phyloP scores from a whole-genome alignment of 2,888 invertebrate species.

The Eurytoma californica region DNA sequence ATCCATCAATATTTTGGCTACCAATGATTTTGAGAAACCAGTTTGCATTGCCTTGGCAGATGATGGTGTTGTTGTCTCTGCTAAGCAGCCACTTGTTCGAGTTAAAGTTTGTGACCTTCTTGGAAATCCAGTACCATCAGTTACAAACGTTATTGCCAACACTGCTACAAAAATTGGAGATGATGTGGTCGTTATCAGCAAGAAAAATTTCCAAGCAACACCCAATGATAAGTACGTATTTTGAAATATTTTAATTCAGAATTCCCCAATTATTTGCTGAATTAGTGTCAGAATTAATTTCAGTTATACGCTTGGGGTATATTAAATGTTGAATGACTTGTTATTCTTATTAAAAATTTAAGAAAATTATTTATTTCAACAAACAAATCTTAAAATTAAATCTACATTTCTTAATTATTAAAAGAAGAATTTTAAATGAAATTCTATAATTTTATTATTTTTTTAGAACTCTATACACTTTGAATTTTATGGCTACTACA shows the following conservation, averaged over 20 bases:
- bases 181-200: constrained; percentile 85
- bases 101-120: constrained; percentile 86
- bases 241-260: constrained; percentile 16
- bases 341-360: constrained; percentile 51
- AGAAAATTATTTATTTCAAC: constrained; percentile 57
- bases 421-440: constrained; percentile 27
- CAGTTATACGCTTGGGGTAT: constrained; percentile 74
- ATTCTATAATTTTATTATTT: constrained; percentile 30
- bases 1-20: constrained; percentile 83
- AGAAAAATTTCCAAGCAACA: constrained; percentile 76
- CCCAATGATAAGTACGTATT: constrained; percentile 71
- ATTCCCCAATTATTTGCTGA: constrained; percentile 71
- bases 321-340: constrained; percentile 63
- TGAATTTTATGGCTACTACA: constrained; percentile 86
- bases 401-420: not conserved
- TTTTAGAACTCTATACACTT: constrained; percentile 81
- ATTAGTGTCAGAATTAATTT: constrained; percentile 59
- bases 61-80: constrained; percentile 83
- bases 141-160: constrained; percentile 84
- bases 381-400: constrained; percentile 45
- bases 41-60: constrained; percentile 89
- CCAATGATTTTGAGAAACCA: constrained; percentile 83
- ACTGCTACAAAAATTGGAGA: constrained; percentile 84
- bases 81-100: constrained; percentile 84
- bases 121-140: constrained; percentile 82